Evolutionary conservation across 2,888 invertebrate species (phyloP).

Genomic region (Pseudeuparius sepicola): DNA sequence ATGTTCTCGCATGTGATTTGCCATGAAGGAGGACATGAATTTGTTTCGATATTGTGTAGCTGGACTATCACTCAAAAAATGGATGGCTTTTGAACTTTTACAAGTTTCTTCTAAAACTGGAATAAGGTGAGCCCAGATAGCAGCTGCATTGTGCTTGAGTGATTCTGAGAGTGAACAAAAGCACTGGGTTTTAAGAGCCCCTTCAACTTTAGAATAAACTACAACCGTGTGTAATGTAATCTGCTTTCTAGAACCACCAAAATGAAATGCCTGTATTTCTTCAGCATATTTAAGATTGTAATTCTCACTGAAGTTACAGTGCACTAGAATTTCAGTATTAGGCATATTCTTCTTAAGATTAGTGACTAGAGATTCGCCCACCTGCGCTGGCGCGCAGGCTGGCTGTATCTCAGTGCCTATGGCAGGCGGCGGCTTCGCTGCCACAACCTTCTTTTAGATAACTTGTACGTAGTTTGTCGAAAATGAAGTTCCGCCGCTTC

Average conservation of each 20-base stretch:
- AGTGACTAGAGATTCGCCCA: background rate
- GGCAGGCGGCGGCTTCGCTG: no score
- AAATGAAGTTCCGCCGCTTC: no score
- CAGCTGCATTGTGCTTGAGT: constrained; percentile 4
- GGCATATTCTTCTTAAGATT: constrained; percentile 2
- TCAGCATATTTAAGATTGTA: constrained; percentile 6
- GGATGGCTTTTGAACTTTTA: no score
- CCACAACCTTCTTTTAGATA: no score
- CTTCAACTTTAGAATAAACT: constrained; percentile 1
- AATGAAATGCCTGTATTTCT: constrained; percentile 8
- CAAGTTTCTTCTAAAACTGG: constrained; percentile 6
- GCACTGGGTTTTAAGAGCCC: no score
- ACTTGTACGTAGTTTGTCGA: no score
- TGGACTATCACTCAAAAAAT: constrained; percentile 3
- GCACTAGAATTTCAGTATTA: background rate
- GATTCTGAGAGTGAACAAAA: background rate
- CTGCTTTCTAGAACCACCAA: constrained; percentile 6
- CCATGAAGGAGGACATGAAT: constrained; percentile 1
- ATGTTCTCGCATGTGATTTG: background rate
- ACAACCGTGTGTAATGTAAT: constrained; percentile 5
- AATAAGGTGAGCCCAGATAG: constrained; percentile 6
- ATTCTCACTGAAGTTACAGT: constrained; percentile 5
- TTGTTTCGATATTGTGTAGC: constrained; percentile 1
- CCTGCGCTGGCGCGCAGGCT: no score
- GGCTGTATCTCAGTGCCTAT: no score